Conservation (phyloP, 2,797 vertebrate species). For the Phaenicophaeus curvirostris region DNA sequence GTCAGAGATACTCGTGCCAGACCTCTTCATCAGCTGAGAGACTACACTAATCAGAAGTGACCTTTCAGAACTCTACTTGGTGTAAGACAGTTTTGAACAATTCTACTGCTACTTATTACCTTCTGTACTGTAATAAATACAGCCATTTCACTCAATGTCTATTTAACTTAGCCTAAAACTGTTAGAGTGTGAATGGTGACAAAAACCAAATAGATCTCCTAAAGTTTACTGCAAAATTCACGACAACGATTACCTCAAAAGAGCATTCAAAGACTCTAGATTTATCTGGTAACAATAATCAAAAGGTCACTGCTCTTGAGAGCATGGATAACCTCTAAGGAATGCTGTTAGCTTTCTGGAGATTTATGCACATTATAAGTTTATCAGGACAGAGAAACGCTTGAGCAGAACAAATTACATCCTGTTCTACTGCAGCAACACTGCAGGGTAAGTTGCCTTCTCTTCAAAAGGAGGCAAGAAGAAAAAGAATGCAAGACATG, state of each 20-base stretch:
- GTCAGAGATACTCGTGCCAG: neutral
- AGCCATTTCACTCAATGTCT: neutral
- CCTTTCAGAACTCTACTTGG: neutral
- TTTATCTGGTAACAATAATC: constrained; percentile 2
- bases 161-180: neutral
- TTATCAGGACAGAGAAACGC: neutral
- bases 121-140: neutral
- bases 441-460: neutral
- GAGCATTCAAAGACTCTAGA: neutral
- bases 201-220: neutral
- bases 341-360: neutral
- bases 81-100: neutral
- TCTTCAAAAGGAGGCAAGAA: neutral
- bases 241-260: neutral
- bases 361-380: neutral
- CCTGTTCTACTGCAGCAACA: neutral
- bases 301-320: constrained; percentile 30
- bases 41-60: neutral
- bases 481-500: fast-evolving
- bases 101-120: neutral
- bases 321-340: neutral
- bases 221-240: neutral
- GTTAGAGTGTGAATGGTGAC: neutral
- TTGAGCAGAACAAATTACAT: neutral
- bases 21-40: neutral